Conservation (phyloP, 2,797 vertebrate genomes). For the Lacerta bilineata region DNA sequence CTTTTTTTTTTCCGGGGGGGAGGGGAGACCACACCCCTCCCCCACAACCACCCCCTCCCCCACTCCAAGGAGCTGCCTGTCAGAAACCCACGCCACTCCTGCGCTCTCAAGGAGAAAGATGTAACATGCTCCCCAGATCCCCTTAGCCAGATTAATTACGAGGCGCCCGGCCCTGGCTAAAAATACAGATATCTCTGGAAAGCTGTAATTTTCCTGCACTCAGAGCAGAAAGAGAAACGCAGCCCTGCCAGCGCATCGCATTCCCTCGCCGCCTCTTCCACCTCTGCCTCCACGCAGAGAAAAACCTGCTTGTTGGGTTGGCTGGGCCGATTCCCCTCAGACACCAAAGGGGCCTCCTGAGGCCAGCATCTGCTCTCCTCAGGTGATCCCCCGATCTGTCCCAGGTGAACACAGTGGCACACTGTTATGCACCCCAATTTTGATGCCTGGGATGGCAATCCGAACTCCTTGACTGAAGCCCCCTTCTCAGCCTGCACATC, state of each 20-base stretch:
- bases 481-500: no score
- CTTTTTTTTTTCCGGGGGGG: no score
- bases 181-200: constrained; percentile 42
- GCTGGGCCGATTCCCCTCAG: neutral
- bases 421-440: no score
- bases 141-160: constrained; percentile 25
- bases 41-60: neutral
- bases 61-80: neutral
- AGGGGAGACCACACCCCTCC: neutral
- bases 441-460: no score
- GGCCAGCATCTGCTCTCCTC: no score
- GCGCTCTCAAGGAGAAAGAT: constrained; percentile 6
- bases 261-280: neutral
- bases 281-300: neutral
- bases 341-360: no score
- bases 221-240: constrained; percentile 2
- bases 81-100: neutral
- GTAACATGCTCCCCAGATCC: neutral
- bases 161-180: constrained; percentile 17
- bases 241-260: neutral
- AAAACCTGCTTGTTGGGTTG: neutral
- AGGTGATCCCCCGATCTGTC: no score
- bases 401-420: no score
- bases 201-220: constrained; percentile 49
- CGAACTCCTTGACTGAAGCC: no score